phyloP scores from a whole-genome alignment of 2,797 vertebrate genomes.

The Acestrorhynchus altus region DNA sequence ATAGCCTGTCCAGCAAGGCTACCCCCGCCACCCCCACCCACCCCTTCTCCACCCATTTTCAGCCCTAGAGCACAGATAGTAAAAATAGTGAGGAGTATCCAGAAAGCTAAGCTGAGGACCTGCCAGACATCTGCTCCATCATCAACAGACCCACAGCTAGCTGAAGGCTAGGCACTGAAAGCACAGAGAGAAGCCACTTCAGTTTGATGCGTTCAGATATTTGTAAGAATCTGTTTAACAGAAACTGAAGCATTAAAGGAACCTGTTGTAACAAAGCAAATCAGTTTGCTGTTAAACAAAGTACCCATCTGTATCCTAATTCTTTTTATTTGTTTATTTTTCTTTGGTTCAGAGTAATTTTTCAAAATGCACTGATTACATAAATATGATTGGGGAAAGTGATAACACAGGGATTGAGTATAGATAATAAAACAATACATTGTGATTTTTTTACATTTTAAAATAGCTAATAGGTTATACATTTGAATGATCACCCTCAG shows the following conservation, averaged over 20 bases:
- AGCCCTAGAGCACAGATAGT: slow-evolving; percentile 51
- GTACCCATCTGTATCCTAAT: no score
- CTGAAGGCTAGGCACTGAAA: background rate
- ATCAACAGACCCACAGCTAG: slow-evolving; percentile 51
- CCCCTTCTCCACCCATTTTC: slow-evolving; percentile 47
- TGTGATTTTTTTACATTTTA: background rate
- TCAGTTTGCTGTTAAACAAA: no score
- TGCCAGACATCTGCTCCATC: slow-evolving; percentile 45
- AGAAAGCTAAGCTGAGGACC: slow-evolving; percentile 52
- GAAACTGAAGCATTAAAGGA: no score
- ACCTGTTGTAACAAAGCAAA: no score
- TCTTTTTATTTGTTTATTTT: no score
- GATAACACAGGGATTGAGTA: background rate
- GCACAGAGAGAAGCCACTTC: background rate
- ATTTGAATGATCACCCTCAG: no score
- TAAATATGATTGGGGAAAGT: background rate
- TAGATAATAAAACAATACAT: background rate
- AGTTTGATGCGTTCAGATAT: slow-evolving; percentile 19
- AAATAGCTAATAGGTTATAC: background rate
- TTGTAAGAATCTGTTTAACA: background rate
- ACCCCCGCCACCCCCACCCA: slow-evolving; percentile 58
- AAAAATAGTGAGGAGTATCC: slow-evolving; percentile 57
- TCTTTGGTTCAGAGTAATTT: background rate
- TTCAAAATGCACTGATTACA: background rate
- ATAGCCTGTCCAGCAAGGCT: slow-evolving; percentile 73